Conservation (phyloP, 2,113 vertebrate genomes). For the Willisornis vidua region DNA sequence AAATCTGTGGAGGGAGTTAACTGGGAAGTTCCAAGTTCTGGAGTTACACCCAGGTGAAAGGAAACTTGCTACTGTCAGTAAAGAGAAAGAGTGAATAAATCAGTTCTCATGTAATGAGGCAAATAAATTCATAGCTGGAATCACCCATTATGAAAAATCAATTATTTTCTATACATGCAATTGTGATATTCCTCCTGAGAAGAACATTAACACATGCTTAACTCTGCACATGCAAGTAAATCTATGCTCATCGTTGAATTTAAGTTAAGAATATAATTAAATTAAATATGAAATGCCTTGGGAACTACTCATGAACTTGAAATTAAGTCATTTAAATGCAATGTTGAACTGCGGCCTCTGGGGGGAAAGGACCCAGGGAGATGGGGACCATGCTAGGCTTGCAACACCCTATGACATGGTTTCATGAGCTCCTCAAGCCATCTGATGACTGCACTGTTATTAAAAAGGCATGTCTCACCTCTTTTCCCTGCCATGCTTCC, state of each 20-base stretch:
- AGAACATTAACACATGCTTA: neutral
- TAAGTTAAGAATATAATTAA: slow-evolving; percentile 15
- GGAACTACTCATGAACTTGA: neutral
- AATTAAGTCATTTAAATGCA: neutral
- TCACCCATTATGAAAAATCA: neutral
- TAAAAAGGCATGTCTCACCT: neutral
- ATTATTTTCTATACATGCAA: neutral
- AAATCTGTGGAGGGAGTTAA: neutral
- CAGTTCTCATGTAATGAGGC: neutral
- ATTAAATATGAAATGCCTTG: slow-evolving; percentile 3
- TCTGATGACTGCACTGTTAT: neutral
- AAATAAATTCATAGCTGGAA: slow-evolving; percentile 31
- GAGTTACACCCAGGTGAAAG: neutral
- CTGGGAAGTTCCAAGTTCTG: neutral
- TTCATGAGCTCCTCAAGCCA: neutral
- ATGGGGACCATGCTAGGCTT: neutral
- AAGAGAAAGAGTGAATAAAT: slow-evolving; percentile 36
- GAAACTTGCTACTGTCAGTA: slow-evolving; percentile 17
- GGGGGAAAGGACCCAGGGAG: neutral
- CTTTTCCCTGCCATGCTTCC: neutral
- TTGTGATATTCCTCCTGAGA: slow-evolving; percentile 17
- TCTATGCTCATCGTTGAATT: slow-evolving; percentile 16
- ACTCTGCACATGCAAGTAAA: neutral
- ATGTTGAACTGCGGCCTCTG: neutral
- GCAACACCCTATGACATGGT: neutral